phyloP scores from a whole-genome alignment of 1,140 invertebrate genomes.

The Drosophila parabipectinata region DNA sequence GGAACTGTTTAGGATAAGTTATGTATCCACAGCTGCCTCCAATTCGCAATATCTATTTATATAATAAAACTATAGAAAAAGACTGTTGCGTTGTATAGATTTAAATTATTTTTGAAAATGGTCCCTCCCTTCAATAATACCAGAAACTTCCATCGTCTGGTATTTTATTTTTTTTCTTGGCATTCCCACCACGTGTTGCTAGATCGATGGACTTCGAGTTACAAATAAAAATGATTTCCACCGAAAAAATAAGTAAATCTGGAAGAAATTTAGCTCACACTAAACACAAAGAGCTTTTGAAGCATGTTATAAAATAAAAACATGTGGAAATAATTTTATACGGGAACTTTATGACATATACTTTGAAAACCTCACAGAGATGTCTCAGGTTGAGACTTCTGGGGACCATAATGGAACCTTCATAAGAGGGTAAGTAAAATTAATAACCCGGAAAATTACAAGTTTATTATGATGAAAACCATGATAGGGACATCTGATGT shows the following conservation, averaged over 20 bases:
- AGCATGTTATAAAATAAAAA: not conserved
- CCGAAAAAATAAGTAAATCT: not conserved
- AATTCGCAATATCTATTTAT: constrained; percentile 79
- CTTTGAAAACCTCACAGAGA: not conserved
- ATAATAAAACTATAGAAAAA: constrained; percentile 67
- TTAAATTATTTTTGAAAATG: constrained; percentile 13
- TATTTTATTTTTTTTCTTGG: constrained; percentile 3
- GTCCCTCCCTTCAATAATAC: constrained; percentile 1
- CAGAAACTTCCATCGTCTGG: constrained; percentile 10
- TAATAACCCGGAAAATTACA: constrained; percentile 8
- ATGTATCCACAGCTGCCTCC: constrained; percentile 65
- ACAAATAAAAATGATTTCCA: constrained; percentile 1
- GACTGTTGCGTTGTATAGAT: constrained; percentile 8
- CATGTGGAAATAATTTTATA: not conserved
- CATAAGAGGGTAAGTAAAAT: constrained; percentile 11
- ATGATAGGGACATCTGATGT: constrained; percentile 52
- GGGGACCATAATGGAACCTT: not conserved
- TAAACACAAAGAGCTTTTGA: not conserved
- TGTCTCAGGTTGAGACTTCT: constrained; percentile 17
- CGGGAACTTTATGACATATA: not conserved
- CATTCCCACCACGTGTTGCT: constrained; percentile 19
- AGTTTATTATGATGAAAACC: not conserved
- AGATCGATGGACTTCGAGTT: constrained; percentile 5
- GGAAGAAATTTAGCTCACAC: too few species aligned
- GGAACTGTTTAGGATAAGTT: constrained; percentile 59